A percentile compares a stretch with the other conserved stretches of the same genome.
Conservation (phyloP, 2,113 vertebrate species). For the Aldabrachelys gigantea region DNA sequence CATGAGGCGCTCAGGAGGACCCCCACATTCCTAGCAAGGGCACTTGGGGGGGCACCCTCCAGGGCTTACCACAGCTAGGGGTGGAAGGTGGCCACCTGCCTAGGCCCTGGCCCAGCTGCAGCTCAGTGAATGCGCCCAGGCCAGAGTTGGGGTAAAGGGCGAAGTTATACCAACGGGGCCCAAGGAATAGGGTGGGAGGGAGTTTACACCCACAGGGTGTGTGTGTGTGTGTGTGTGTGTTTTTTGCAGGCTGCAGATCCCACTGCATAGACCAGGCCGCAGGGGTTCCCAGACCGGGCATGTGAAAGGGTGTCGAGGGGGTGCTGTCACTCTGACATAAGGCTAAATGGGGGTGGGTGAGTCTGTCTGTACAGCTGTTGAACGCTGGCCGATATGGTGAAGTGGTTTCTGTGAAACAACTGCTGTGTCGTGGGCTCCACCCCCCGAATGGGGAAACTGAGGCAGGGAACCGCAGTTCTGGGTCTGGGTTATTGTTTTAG, state of each 20-base stretch:
- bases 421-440: too few species aligned
- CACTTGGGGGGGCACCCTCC: too few species aligned
- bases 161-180: not conserved
- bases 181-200: not conserved
- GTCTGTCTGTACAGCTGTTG: too few species aligned
- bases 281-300: not conserved
- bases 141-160: too few species aligned
- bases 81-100: not conserved
- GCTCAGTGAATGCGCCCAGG: not conserved
- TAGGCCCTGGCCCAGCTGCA: not conserved
- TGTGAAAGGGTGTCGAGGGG: not conserved
- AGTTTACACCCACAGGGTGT: not conserved
- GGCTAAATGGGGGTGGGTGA: not conserved
- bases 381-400: too few species aligned
- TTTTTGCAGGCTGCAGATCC: not conserved
- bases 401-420: too few species aligned
- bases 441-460: not conserved
- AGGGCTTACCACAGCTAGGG: not conserved
- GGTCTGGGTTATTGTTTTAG: too few species aligned
- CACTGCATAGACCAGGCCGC: not conserved
- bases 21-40: not conserved
- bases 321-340: not conserved
- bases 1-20: not conserved
- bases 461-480: not conserved
- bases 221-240: not conserved